phyloP scores from a whole-genome alignment of 2,888 invertebrate genomes.

The Oligia strigilis region DNA sequence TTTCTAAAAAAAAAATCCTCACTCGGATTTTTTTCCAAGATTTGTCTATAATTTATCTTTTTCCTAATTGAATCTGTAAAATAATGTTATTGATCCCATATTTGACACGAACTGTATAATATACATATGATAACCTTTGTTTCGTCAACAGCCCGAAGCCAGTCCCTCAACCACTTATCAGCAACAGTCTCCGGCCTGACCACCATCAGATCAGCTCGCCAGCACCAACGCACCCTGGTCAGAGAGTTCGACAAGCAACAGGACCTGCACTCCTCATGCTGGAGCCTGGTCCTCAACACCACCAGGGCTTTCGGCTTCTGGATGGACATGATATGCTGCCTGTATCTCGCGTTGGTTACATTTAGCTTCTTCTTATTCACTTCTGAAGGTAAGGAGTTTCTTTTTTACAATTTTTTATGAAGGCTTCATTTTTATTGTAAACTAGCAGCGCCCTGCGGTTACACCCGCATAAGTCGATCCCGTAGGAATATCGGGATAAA shows the following conservation, averaged over 20 bases:
- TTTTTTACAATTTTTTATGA: background rate
- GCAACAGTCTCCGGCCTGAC: constrained; percentile 95
- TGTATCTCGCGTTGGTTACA: constrained; percentile 91
- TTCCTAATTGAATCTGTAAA: too few relatives aligned
- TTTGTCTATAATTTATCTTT: too few relatives aligned
- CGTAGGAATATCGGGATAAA: too few relatives aligned
- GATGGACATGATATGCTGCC: constrained; percentile 90
- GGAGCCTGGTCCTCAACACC: constrained; percentile 77
- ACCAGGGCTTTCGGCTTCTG: constrained; percentile 89
- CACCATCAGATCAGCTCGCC: constrained; percentile 94
- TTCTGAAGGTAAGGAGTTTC: constrained; percentile 71
- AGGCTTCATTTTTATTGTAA: background rate
- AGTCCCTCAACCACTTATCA: constrained; percentile 95
- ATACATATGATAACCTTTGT: too few relatives aligned
- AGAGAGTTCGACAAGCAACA: constrained; percentile 93
- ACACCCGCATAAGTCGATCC: too few relatives aligned
- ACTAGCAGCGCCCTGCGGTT: too few relatives aligned
- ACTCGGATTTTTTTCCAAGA: too few relatives aligned
- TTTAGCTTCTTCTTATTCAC: constrained; percentile 92
- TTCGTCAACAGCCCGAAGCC: constrained; percentile 93
- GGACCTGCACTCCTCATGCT: constrained; percentile 74
- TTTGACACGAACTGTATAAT: too few relatives aligned
- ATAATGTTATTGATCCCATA: too few relatives aligned
- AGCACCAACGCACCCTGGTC: constrained; percentile 92
- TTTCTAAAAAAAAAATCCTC: too few relatives aligned